Evolutionary conservation across 2,888 invertebrate genomes (phyloP), one percentile per base, ranked within the genome.

Genomic region (Micropterix aruncella): DNA sequence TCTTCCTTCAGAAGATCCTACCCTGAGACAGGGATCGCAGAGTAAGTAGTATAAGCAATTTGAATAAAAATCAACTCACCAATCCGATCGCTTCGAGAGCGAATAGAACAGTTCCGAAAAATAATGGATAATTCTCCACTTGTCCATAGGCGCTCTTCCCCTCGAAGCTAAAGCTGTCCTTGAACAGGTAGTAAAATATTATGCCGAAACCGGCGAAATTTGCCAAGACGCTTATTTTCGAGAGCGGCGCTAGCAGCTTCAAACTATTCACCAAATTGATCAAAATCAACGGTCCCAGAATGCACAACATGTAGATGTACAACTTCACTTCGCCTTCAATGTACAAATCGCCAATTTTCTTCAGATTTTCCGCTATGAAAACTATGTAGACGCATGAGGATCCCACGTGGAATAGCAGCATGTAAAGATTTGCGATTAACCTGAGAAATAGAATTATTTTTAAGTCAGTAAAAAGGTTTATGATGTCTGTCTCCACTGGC

Each of bases 351-450:
- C 74, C 62, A 7, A 88, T 83, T 52, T 65, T 70, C 57, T 83
- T 73, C 12, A 94, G 73, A 62, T 91, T 94, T 47, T 81, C 80
- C 0, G 93, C 80, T 41, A 96, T 88, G 61, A 96, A 97, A 0
- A 96, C 88, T 17, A 92, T 84, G 63, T 97, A 97, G 2, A 96
- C 94, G 61, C 94, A 94, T 61, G 96, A 95, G 41, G 92, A 90
- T 40, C 97, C 97, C 54, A 96, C 73, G 64, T 97, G 96, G 55
- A 95, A 96, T 44, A 92, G 73, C 50, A 94, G 60, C 2, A 88
- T 68, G 56, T 88, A 88, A 1, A 69, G 64, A 57, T 87, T 87
- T 17, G 83, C 79, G 4, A 83, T 62, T 51, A 80, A 77, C 45
- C 87, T 87, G 68, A 4, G 65, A 60, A 59, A 61, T 51, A n/a